Base-by-base conservation (phyloP, 2,888 invertebrate genomes). In the Periphyllus acericola region DNA sequence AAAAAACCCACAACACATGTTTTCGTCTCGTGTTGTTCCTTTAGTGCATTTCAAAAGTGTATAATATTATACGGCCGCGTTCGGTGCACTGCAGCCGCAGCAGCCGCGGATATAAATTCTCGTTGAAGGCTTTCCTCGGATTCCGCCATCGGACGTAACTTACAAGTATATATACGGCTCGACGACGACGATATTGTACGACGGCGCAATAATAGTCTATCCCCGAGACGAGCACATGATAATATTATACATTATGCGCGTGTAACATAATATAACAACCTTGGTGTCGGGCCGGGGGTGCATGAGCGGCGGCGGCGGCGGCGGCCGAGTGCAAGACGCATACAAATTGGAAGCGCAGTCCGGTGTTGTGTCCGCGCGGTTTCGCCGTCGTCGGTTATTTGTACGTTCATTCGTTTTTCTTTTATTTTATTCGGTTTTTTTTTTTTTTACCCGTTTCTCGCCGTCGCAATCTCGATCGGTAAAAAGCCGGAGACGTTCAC, bases 271-370 rank as follows among this genome's bases (percentile, higher is more conserved):
- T 14, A 52, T 21, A 78, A 32, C 86, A 68, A 87, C 81, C 87
- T 87, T 87, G 87, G 76, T 76, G 76, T 25, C 52, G 9, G 72
- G 60, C 25, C 66, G 81, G 86, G 80, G 79, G 79, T 55, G 79
- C 52, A 36, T 21, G 14, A 36, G 36, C 6, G 36, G 36, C 6
- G 36, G 36, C 6, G 71, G 36, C 55, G 19, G 17, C 29, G 36
- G 55, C 85, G n/a, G n/a, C 80, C n/a, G 34, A 52, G 32, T 60
- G 80, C 60, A 60, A 80, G 87, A 40, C n/a, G 87, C 87, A 75
- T 87, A 87, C 81, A 66, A 81, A 87, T 87, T 74, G 87, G 17
- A 74, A 74, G 34, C 21, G 83, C 66, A 55, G 52, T 68, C 68
- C 68, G 74, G 74, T 32, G 60, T 75, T 55, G 74, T 40, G 60